A percentile compares a stretch with the other conserved stretches of the same genome.
Evolutionary conservation across 2,113 vertebrate species (phyloP).

Genomic region (Malurus alboscapulatus): DNA sequence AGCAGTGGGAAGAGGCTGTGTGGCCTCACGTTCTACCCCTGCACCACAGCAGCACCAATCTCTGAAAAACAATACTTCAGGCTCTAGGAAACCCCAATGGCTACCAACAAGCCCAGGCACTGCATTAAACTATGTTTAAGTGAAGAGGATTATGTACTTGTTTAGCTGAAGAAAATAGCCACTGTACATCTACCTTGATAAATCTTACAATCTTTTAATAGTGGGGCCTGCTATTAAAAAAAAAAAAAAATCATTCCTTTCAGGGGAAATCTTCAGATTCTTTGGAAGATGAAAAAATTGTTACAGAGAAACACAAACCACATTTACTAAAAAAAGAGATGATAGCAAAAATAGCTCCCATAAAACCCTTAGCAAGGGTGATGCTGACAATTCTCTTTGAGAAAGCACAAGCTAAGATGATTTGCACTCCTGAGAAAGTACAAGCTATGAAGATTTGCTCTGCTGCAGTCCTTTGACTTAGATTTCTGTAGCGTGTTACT

Average conservation of each 20-base stretch:
- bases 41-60: background rate
- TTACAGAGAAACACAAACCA: background rate
- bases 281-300: background rate
- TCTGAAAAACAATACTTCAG: background rate
- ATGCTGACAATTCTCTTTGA: background rate
- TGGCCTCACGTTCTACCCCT: background rate
- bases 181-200: background rate
- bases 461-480: background rate
- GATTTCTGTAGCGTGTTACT: background rate
- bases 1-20: background rate
- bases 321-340: background rate
- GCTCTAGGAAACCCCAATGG: background rate
- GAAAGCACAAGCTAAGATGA: background rate
- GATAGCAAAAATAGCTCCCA: background rate
- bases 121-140: background rate
- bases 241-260: background rate
- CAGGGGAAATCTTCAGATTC: background rate
- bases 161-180: background rate
- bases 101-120: background rate
- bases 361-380: background rate
- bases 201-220: background rate
- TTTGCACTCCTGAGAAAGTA: background rate
- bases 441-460: background rate
- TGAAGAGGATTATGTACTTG: background rate
- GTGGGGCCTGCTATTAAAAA: background rate